These are phyloP conservation scores for Gonioctena quinquepunctata DNA, from an alignment of 1,140 invertebrate species.

Conservation along the genomic window DNA sequence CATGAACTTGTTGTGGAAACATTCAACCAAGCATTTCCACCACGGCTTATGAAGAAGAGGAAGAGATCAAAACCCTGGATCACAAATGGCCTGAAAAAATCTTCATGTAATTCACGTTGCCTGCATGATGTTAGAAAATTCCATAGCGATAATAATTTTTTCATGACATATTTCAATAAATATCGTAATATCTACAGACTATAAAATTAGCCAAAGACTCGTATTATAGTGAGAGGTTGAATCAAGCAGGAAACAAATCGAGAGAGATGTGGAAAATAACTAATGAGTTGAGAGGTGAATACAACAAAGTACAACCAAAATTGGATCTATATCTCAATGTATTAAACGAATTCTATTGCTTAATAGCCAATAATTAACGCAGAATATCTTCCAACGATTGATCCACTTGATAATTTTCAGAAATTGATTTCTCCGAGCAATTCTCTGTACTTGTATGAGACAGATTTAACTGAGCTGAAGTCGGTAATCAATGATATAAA, in stretches of 20 bases:
- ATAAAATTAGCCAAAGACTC: neutral
- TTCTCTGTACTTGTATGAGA: constrained; percentile 4
- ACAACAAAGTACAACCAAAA: no score
- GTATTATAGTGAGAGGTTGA: neutral
- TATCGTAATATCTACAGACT: neutral
- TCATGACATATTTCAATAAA: constrained; percentile 5
- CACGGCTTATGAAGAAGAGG: no score
- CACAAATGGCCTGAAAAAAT: neutral
- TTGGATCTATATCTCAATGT: no score
- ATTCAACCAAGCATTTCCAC: no score
- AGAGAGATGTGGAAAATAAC: no score
- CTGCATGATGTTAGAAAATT: neutral
- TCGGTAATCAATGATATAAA: neutral
- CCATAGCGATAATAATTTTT: neutral
- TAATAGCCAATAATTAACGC: no score
- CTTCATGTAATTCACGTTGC: neutral
- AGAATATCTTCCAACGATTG: neutral
- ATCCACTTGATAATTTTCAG: neutral
- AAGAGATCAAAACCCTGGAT: neutral
- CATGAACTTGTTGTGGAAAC: no score
- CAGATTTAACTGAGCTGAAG: constrained; percentile 1
- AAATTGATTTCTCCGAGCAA: neutral
- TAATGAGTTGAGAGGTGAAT: no score
- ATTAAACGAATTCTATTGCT: no score
- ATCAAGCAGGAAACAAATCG: no score